Evolutionary conservation across 2,797 vertebrate genomes (phyloP).

Genomic region (Chelmon rostratus): DNA sequence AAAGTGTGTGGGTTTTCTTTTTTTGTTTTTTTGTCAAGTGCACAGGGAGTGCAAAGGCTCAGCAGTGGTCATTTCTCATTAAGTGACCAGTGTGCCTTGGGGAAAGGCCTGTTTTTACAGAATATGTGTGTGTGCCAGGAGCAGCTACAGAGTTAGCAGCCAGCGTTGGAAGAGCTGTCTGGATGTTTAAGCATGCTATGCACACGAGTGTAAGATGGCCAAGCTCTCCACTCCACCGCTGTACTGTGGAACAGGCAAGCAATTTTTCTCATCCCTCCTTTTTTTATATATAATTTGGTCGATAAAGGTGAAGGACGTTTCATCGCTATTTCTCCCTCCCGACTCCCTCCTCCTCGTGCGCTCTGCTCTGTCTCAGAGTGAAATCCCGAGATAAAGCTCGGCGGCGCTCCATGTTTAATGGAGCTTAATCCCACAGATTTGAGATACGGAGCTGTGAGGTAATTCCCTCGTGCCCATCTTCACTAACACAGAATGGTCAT

Average conservation of each 20-base stretch:
- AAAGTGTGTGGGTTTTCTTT: slow-evolving; percentile 4
- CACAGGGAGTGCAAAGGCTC: slow-evolving; percentile 60
- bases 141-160: slow-evolving; percentile 44
- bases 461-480: slow-evolving; percentile 83
- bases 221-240: slow-evolving; percentile 57
- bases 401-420: slow-evolving; percentile 86
- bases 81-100: slow-evolving; percentile 70
- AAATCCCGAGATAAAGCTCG: slow-evolving; percentile 86
- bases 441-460: slow-evolving; percentile 84
- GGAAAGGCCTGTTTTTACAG: slow-evolving; percentile 56
- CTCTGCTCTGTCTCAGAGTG: slow-evolving; percentile 81
- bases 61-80: slow-evolving; percentile 81
- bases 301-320: slow-evolving; percentile 87
- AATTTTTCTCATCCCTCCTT: slow-evolving; percentile 78
- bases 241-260: slow-evolving; percentile 70
- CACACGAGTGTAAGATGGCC: slow-evolving; percentile 61
- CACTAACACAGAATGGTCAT: slow-evolving; percentile 72
- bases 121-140: slow-evolving; percentile 41
- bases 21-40: slow-evolving; percentile 31
- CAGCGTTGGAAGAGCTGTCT: slow-evolving; percentile 42
- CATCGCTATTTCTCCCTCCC: slow-evolving; percentile 74
- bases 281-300: slow-evolving; percentile 83
- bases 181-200: slow-evolving; percentile 69
- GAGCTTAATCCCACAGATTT: slow-evolving; percentile 88
- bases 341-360: slow-evolving; percentile 60